These are phyloP conservation scores for Molossus alvarezi DNA, from an alignment of 2,797 vertebrate genomes.

Conservation along the genomic window DNA sequence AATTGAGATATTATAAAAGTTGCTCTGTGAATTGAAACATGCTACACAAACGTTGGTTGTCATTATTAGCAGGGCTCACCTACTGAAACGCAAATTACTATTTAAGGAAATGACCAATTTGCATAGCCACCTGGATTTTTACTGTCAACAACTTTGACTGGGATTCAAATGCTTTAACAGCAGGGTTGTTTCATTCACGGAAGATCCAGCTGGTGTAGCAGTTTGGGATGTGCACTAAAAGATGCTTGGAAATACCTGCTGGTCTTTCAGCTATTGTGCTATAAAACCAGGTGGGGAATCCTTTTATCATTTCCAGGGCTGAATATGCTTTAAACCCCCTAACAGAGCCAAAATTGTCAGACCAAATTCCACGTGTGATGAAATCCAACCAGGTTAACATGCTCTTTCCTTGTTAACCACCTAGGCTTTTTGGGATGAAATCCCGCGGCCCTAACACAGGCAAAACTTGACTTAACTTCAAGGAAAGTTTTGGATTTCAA, in stretches of 20 bases:
- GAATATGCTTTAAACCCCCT: constrained; percentile 85
- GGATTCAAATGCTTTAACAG: constrained; percentile 79
- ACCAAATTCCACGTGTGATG: constrained; percentile 83
- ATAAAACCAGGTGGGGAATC: constrained; percentile 84
- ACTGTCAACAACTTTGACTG: constrained; percentile 73
- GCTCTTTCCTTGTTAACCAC: constrained; percentile 85
- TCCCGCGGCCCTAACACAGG: constrained; percentile 85
- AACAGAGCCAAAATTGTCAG: constrained; percentile 85
- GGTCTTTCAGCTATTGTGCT: constrained; percentile 84
- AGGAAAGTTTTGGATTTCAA: constrained; percentile 87
- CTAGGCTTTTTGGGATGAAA: constrained; percentile 84
- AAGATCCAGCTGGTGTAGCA: constrained; percentile 80
- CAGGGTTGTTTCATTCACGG: constrained; percentile 77
- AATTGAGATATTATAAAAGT: constrained; percentile 76
- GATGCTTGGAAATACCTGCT: constrained; percentile 83
- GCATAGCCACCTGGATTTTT: constrained; percentile 80
- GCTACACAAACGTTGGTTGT: constrained; percentile 67
- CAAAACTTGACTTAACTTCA: constrained; percentile 88
- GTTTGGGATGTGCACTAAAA: constrained; percentile 82
- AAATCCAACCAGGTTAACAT: constrained; percentile 85
- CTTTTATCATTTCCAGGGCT: constrained; percentile 85
- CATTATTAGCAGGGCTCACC: constrained; percentile 76
- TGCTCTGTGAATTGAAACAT: constrained; percentile 51
- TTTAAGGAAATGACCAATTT: constrained; percentile 85
- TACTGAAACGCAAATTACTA: constrained; percentile 77